phyloP scores from a whole-genome alignment of 2,888 invertebrate genomes.

The Cataglyphis livida region DNA sequence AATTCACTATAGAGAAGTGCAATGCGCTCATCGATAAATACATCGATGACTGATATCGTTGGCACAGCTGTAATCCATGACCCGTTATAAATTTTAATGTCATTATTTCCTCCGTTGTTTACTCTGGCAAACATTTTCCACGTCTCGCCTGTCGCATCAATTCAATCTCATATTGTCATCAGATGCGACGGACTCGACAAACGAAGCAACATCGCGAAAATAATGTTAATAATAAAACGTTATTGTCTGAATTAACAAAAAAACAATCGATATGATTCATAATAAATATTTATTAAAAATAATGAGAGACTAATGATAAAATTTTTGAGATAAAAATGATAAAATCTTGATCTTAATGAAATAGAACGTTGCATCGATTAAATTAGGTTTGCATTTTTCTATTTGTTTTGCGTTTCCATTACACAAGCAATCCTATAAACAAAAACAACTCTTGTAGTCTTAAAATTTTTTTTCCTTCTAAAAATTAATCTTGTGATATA shows the following conservation, averaged over 20 bases:
- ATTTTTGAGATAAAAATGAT: background rate
- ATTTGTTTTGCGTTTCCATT: conserved; percentile 1
- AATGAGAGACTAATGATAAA: background rate
- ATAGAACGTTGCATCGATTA: background rate
- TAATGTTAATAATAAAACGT: no score
- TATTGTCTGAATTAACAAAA: background rate
- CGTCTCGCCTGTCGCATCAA: background rate
- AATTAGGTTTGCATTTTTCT: background rate
- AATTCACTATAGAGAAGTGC: background rate
- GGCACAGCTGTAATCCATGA: background rate
- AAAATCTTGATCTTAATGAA: background rate
- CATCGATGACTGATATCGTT: background rate
- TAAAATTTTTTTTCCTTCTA: background rate
- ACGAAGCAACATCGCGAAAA: background rate
- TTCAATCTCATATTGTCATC: background rate
- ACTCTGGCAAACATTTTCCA: background rate
- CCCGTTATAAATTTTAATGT: conserved; percentile 6
- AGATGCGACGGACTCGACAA: background rate
- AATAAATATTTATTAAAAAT: background rate
- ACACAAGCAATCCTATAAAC: background rate
- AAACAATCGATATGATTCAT: background rate
- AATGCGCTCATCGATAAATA: conserved; percentile 17
- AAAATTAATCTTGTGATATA: conserved; percentile 7
- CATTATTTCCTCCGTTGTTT: background rate
- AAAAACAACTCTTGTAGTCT: background rate